A percentile compares a stretch with the other conserved stretches of the same genome.
Evolutionary conservation across 2,888 invertebrate species (phyloP).

Genomic region (Meandrusa payeni): DNA sequence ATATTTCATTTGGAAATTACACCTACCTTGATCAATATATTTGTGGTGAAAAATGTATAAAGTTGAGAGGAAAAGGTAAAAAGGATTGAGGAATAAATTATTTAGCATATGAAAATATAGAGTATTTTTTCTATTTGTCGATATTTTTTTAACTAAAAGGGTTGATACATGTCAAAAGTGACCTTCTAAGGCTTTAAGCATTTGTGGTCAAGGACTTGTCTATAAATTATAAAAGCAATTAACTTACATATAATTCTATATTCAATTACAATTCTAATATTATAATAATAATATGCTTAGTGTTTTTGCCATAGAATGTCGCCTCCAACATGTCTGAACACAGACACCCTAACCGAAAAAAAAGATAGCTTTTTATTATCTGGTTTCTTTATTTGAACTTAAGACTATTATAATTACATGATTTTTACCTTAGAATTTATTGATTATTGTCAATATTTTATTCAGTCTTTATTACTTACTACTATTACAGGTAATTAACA

Average conservation of each 20-base stretch:
- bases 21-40: too few species aligned
- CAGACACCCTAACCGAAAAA: conserved; percentile 72
- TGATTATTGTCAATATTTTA: conserved; percentile 17
- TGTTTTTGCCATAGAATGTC: conserved; percentile 52
- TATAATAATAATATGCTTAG: too few species aligned
- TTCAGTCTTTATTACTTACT: conserved; percentile 24
- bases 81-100: not conserved
- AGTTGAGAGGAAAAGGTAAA: not conserved
- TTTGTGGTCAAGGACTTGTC: too few species aligned
- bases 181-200: conserved; percentile 47
- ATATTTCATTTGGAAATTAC: too few species aligned
- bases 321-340: conserved; percentile 76
- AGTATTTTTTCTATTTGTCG: not conserved
- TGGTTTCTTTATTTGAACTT: conserved; percentile 59
- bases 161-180: conserved; percentile 71
- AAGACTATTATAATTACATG: conserved; percentile 36
- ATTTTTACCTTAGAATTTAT: conserved; percentile 16
- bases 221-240: too few species aligned
- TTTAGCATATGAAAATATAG: too few species aligned
- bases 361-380: conserved; percentile 49
- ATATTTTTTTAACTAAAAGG: conserved; percentile 33
- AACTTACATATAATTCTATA: too few species aligned
- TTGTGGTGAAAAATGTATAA: too few species aligned
- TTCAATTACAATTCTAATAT: too few species aligned
- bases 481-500: conserved; percentile 40